Evolutionary conservation across 2,113 vertebrate species (phyloP).

Genomic region (Triplophysa dalaica): DNA sequence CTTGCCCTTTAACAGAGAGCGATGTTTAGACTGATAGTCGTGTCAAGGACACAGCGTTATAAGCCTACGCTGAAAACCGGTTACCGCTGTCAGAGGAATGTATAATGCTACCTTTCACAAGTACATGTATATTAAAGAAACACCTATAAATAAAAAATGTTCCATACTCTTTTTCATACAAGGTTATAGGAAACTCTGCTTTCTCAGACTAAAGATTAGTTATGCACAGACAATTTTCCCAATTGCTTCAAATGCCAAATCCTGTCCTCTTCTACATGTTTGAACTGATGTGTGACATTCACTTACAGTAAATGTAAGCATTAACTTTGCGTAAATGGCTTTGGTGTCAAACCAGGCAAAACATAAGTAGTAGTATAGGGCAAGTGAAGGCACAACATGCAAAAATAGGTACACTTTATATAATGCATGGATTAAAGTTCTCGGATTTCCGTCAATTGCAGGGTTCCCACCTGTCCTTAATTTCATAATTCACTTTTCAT

Average conservation of each 20-base stretch:
- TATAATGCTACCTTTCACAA: neutral
- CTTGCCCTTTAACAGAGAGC: conserved; percentile 25
- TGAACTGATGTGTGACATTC: no score
- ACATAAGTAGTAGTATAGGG: neutral
- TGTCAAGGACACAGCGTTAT: conserved; percentile 5
- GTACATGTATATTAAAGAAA: neutral
- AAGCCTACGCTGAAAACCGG: neutral
- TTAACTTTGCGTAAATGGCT: no score
- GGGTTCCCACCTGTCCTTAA: no score
- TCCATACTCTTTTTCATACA: neutral
- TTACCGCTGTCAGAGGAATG: neutral
- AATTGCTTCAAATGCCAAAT: no score
- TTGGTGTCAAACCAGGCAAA: neutral
- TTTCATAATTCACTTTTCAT: no score
- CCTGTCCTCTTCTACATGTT: no score
- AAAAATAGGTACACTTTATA: conserved; percentile 1
- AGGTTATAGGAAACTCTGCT: neutral
- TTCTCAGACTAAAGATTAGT: no score
- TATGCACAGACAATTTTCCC: no score
- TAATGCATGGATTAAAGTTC: neutral
- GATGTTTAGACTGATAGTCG: neutral
- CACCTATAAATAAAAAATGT: no score
- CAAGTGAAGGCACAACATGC: neutral
- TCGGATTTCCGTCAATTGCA: no score
- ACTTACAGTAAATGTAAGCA: no score